These are phyloP conservation scores for Paralichthys olivaceus DNA, from an alignment of 2,113 vertebrate species.

Conservation along the genomic window DNA sequence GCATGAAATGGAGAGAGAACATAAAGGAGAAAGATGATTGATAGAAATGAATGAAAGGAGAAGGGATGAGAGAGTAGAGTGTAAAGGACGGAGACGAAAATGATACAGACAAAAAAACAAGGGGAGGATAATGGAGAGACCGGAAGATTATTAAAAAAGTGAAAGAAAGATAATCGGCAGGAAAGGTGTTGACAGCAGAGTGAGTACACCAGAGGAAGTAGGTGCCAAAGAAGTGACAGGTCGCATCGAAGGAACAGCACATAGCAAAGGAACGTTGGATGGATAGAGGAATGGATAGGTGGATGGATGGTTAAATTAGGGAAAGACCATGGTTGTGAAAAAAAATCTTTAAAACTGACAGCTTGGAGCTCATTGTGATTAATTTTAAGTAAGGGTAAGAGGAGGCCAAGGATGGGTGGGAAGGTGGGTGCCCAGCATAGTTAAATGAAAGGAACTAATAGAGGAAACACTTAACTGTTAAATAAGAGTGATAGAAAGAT, in stretches of 20 bases:
- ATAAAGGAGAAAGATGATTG: conserved; percentile 45
- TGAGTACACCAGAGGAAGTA: conserved; percentile 5
- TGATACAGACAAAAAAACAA: conserved; percentile 33
- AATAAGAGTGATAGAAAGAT: neutral
- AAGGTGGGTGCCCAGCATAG: neutral
- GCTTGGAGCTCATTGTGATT: neutral
- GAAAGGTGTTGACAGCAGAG: conserved; percentile 25
- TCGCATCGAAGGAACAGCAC: neutral
- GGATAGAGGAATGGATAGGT: neutral
- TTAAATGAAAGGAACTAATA: neutral
- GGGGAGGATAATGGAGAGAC: conserved; percentile 9
- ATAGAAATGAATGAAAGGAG: conserved; percentile 46
- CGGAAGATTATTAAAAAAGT: neutral
- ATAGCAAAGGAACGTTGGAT: neutral
- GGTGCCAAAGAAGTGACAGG: conserved; percentile 12
- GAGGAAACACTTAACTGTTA: neutral
- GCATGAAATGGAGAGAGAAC: conserved; percentile 10
- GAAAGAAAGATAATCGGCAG: conserved; percentile 29
- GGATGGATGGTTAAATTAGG: neutral
- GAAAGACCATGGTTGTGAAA: too few species aligned
- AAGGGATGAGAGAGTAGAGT: conserved; percentile 23
- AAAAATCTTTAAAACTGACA: neutral
- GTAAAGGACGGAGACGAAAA: conserved; percentile 32
- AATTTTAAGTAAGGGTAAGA: neutral
- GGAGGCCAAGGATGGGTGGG: neutral